These are phyloP conservation scores for Crotalus viridis DNA, from an alignment of 2,113 vertebrate species.

Conservation along the genomic window DNA sequence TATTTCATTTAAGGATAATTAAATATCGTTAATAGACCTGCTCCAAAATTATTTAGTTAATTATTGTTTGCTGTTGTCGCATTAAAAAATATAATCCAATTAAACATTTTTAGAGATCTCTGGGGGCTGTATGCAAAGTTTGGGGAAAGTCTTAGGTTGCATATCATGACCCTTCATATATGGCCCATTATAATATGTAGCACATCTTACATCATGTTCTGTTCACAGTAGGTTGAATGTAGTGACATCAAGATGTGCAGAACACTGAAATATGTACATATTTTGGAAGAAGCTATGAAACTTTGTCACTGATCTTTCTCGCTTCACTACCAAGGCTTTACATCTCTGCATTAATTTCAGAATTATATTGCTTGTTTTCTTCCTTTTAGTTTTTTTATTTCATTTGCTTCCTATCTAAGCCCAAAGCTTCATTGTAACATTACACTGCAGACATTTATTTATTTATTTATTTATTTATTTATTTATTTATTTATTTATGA, in stretches of 20 bases:
- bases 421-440: not conserved
- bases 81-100: not conserved
- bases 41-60: not conserved
- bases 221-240: not conserved
- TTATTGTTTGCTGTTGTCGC: not conserved
- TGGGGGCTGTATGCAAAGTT: not conserved
- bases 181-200: not conserved
- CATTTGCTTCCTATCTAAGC: not conserved
- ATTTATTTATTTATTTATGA: no score
- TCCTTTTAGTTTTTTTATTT: not conserved
- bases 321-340: not conserved
- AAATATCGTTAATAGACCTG: not conserved
- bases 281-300: not conserved
- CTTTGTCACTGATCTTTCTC: not conserved
- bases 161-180: not conserved
- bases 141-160: not conserved
- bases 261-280: not conserved
- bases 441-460: no score
- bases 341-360: not conserved
- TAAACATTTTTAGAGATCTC: not conserved
- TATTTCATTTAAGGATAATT: not conserved
- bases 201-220: not conserved
- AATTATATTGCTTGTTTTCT: not conserved
- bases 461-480: no score
- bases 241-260: not conserved